These are phyloP conservation scores for Hemichromis elongatus DNA, from an alignment of 2,113 vertebrate genomes.

Conservation along the genomic window DNA sequence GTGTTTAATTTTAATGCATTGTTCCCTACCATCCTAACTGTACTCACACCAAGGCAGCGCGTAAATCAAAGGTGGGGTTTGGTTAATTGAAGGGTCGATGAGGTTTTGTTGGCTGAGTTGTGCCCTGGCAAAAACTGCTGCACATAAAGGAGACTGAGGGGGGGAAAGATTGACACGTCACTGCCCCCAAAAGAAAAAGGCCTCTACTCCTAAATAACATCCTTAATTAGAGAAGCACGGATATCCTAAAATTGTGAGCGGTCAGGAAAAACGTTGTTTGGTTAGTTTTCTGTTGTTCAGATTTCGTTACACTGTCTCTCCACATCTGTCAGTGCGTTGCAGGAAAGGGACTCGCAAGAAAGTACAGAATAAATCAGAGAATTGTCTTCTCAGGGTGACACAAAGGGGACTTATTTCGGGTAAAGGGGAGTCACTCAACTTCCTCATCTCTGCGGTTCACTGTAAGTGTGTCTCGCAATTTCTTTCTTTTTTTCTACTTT, in stretches of 20 bases:
- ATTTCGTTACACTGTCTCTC: not conserved
- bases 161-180: slow-evolving; percentile 28
- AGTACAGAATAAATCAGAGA: slow-evolving; percentile 18
- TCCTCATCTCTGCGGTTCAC: slow-evolving; percentile 53
- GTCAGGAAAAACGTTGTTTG: not conserved
- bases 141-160: slow-evolving; percentile 8
- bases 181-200: not conserved
- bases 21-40: not conserved
- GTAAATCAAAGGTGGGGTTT: not conserved
- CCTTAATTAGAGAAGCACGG: not conserved
- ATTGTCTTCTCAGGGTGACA: slow-evolving; percentile 8
- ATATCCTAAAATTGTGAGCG: not conserved
- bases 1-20: not conserved
- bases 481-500: slow-evolving; percentile 21
- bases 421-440: slow-evolving; percentile 53
- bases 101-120: slow-evolving; percentile 28
- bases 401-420: slow-evolving; percentile 47
- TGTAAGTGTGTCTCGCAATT: slow-evolving; percentile 1
- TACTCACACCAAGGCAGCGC: not conserved
- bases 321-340: not conserved
- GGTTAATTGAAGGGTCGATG: slow-evolving; percentile 40
- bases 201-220: not conserved
- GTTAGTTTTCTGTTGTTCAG: not conserved
- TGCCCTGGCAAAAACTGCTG: slow-evolving; percentile 18
- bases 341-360: not conserved